Evolutionary conservation across 1,140 invertebrate genomes (phyloP), one percentile per base, ranked within the genome.

Genomic region (Tetraneura akinire): DNA sequence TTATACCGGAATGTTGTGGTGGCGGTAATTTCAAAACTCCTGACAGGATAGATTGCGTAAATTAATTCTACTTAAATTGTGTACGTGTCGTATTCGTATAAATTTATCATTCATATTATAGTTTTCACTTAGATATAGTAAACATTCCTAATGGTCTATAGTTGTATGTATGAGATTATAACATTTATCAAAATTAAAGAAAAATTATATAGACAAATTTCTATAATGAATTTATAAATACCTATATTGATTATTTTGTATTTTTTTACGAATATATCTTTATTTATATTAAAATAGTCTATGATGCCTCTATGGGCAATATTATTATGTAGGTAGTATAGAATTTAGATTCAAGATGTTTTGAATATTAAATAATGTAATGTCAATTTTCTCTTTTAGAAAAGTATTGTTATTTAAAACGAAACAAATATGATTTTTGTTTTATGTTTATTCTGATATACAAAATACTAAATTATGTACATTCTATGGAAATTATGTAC

Each of bases 151-250:
- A 57, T 57, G 14, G 23, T 42, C 62, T 37, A 37, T 37, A 8
- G 32, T n/a, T n/a, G n/a, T n/a, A n/a, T n/a, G 32, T 37, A 4
- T 37, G 32, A 8, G n/a, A 8, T 37, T 37, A 37, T 29, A 11
- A 66, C 62, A 66, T 66, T 42, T 42, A 66, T 42, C n/a, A 66
- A 66, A 66, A 66, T 5, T 18, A 42, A 42, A 42, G 62, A 66
- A 21, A n/a, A 13, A 8, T 42, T 10, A 42, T 37, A 60, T 13
- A 26, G 6, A 14, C 14, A 26, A 26, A 64, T 37, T 64, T 64
- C 32, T 64, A 16, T n/a, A 37, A 10, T 18, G 8, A 8, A 37
- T 37, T 37, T 37, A 3, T 37, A 37, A 37, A 62, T 62, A 16
- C n/a, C n/a, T n/a, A n/a, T 62, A 16, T 62, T 23, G 26, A 26